Evolutionary conservation across 35 echinoderm and acorn worm genomes (phyloP), one percentile per base, ranked within the genome.

Genomic region (Anneissia japonica): DNA sequence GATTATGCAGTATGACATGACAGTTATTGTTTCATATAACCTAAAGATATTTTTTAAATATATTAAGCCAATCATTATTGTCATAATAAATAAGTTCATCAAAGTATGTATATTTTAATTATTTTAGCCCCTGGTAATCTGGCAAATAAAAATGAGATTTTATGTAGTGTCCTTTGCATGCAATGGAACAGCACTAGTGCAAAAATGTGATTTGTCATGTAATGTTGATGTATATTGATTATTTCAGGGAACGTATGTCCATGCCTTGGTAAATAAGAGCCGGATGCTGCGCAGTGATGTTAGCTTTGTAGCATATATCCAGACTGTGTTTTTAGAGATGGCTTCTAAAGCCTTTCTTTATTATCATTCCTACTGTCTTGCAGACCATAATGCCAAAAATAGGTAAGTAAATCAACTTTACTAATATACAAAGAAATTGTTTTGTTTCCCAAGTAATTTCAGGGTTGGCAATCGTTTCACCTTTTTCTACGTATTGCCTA

Each of bases 301-400:
- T 74, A 46, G 85, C 30, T 98, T 86, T 83, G 83, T 98, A 35
- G 95, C 91, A 23, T 90, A 84, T 34, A 93, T 98, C 6, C 91
- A 98, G 33, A 75, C 88, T 40, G 74, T 87, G 39, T 46, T 98
- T 35, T 73, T 93, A 35, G 89, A 89, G 55, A 46, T 91, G 41
- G 84, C 95, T 64, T 75, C 91, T 46, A 98, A 98, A 77, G 91
- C 95, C 32, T 98, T 77, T 73, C 76, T 93, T 0, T 98, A 82
- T 55, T 93, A 98, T 76, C 95, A 98, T 90, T 78, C 88, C 36
- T 98, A 85, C 79, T 93, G 85, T 39, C 88, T 93, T 5, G 38
- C 79, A 4, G 11, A 39, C 36, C n/a, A 30, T n/a, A 38, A 81
- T 9, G 4, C 79, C 5, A 38, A 30, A 30, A 3, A 81, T 39